Evolutionary conservation across 2,797 vertebrate species (phyloP), one percentile per base, ranked within the genome.

Genomic region (Alca torda): DNA sequence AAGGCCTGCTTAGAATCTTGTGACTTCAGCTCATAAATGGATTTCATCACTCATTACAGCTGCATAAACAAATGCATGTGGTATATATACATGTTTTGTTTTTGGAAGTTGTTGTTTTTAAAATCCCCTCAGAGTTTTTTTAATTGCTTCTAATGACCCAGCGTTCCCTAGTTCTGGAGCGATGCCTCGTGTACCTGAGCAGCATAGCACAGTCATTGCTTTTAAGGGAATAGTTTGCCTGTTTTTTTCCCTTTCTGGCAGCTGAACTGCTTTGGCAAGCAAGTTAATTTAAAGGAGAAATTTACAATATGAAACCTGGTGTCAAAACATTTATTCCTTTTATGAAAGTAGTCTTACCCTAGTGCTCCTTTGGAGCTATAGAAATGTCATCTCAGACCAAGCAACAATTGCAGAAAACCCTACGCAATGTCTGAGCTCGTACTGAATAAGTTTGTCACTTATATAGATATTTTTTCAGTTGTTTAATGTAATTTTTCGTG

Each of bases 1-100:
- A 96, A 96, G 96, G 94, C 96, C 87, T 95, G 83, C 94, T 96
- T 95, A 94, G 95, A 96, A 95, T 96, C 95, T 93, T 93, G 94
- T 97, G 96, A 97, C 96, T 95, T 96, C 96, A 96, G 90, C 96
- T 94, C 93, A 95, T 95, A 96, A 97, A 96, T 95, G 96, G 91
- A 96, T 96, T 97, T 97, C 95, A 95, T 97, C 95, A 96, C 85
- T 92, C 91, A 64, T 94, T 96, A 95, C 96, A 97, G 96, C 96
- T 97, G 96, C 96, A 95, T 96, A 97, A 97, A 96, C 96, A 97
- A 95, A 96, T 96, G 93, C 95, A 96, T 94, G 96, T 90, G 93
- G 93, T 84, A 95, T 81, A 94, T 96, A 91, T 72, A 69, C 76
- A 61, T 90, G 94, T 91, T 97, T 94, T 96, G 96, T 60, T 95